Percentiles rank a stretch among this genome's conserved stretches.
These are phyloP conservation scores for Phalacrocorax brasilianus DNA, from an alignment of 2,113 vertebrate species.

Conservation along the genomic window DNA sequence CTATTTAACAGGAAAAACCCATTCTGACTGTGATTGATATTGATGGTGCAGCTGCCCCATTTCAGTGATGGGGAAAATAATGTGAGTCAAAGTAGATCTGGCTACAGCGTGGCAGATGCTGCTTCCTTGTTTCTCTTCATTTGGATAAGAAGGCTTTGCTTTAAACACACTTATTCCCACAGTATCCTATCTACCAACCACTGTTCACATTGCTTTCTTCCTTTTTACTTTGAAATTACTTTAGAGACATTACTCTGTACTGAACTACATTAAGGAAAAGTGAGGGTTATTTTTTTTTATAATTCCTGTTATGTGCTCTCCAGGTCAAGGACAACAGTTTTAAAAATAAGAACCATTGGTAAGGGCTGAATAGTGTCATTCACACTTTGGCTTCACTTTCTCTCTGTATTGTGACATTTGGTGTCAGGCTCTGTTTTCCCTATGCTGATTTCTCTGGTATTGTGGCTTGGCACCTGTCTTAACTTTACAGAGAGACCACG, in stretches of 20 bases:
- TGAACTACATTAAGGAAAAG: background rate
- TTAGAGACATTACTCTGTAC: background rate
- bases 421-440: background rate
- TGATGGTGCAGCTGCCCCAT: constrained; percentile 55
- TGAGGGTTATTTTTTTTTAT: background rate
- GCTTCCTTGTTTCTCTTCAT: constrained; percentile 69
- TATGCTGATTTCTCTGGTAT: background rate
- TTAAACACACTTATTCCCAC: constrained; percentile 49
- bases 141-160: constrained; percentile 53
- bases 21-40: constrained; percentile 66
- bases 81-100: constrained; percentile 50
- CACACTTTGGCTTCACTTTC: background rate
- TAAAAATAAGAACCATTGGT: background rate
- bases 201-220: constrained; percentile 62
- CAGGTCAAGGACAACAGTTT: constrained; percentile 32
- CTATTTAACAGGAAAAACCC: constrained; percentile 45
- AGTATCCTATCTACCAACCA: constrained; percentile 53
- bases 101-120: background rate
- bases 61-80: constrained; percentile 53
- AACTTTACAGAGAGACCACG: background rate
- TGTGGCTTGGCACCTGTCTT: background rate
- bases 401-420: background rate
- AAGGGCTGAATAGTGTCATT: background rate
- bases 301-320: background rate
- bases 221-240: constrained; percentile 60